Conservation (phyloP, 2,888 invertebrate species). For the Mallateleia sp. region DNA sequence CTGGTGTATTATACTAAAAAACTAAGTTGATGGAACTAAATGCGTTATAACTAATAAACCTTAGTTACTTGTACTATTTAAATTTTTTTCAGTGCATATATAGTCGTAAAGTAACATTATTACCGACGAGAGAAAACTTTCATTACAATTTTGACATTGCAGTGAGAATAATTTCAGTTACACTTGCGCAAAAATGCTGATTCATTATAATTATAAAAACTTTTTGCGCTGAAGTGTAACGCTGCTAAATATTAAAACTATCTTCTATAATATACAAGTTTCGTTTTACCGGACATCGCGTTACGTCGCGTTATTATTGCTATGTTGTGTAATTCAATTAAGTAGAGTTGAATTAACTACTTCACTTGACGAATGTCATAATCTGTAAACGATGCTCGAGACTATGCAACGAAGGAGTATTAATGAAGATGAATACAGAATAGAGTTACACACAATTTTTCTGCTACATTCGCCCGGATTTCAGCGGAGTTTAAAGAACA, state of each 20-base stretch:
- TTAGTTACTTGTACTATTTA: too few species aligned
- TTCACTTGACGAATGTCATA: constrained; percentile 42
- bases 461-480: constrained; percentile 15
- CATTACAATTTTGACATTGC: constrained; percentile 18
- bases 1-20: too few species aligned
- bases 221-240: neutral
- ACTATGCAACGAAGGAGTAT: neutral
- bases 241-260: constrained; percentile 26
- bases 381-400: constrained; percentile 36
- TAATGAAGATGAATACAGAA: constrained; percentile 47
- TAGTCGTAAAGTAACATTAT: too few species aligned
- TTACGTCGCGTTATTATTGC: constrained; percentile 25
- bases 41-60: too few species aligned
- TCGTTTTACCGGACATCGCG: neutral
- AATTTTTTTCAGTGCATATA: too few species aligned
- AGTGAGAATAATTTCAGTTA: constrained; percentile 9
- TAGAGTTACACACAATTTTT: constrained; percentile 38
- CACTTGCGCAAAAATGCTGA: neutral
- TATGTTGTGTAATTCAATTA: constrained; percentile 28
- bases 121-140: too few species aligned
- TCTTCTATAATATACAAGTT: constrained; percentile 27
- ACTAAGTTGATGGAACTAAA: too few species aligned
- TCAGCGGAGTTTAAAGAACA: constrained; percentile 9
- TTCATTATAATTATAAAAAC: constrained; percentile 19
- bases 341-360: constrained; percentile 43